Evolutionary conservation across 2,888 invertebrate genomes (phyloP), one percentile per base, ranked within the genome.

Genomic region (Cactoblastis cactorum): DNA sequence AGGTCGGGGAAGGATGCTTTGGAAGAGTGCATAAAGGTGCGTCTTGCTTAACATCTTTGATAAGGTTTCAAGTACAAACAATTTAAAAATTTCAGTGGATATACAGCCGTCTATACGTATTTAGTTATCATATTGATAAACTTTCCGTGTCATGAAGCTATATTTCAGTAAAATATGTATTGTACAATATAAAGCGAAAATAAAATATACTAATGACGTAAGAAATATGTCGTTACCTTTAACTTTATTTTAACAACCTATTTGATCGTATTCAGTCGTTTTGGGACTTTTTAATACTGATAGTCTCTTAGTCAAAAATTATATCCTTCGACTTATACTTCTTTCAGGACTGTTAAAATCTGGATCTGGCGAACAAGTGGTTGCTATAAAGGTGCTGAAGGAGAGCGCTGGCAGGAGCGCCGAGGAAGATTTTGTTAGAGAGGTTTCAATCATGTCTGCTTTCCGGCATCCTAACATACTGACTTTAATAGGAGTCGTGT

Each of bases 1-100:
- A 95, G 69, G 94, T 96, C 48, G 96, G 96, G 1, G 96, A 96
- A 75, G 96, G 96, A 0, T 96, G 95, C 69, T 97, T 96, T 67
- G 96, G 96, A 24, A 96, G 96, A 84, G 96, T 96, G 39, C 96
- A 93, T 72, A 96, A 95, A 94, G 96, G 96, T 96, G 54, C 18
- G 55, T 39, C 14, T 28, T 35, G 14, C 32, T 39, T 24, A 33
- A 53, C 52, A 18, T 12, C 41, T n/a, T n/a, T n/a, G n/a, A n/a
- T n/a, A n/a, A n/a, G n/a, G n/a, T n/a, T n/a, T n/a, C n/a, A n/a
- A n/a, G n/a, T n/a, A n/a, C n/a, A n/a, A n/a, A n/a, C n/a, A n/a
- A n/a, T n/a, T n/a, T n/a, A n/a, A n/a, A n/a, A n/a, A n/a, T n/a
- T n/a, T n/a, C n/a, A n/a, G n/a, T n/a, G n/a, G n/a, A n/a, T n/a